These are phyloP conservation scores for Limosa lapponica DNA, from an alignment of 2,797 vertebrate species.

Conservation along the genomic window DNA sequence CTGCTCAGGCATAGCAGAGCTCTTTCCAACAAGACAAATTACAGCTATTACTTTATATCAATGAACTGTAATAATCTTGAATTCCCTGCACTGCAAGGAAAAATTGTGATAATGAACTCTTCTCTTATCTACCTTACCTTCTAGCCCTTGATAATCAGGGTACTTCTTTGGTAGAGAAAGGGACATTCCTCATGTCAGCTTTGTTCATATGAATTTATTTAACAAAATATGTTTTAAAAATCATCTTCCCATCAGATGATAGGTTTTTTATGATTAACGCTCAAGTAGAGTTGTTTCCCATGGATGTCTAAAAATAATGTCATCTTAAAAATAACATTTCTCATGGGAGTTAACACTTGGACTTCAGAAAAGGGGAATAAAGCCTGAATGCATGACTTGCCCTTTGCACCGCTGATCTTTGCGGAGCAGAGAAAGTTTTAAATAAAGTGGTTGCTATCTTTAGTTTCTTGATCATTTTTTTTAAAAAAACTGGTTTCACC, in stretches of 20 bases:
- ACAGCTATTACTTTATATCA: conserved; percentile 28
- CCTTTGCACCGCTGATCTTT: background rate
- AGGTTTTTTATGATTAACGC: background rate
- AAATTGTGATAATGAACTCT: background rate
- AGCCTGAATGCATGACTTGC: background rate
- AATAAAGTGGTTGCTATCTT: background rate
- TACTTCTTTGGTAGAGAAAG: background rate
- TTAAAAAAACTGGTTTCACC: background rate
- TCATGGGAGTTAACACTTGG: background rate
- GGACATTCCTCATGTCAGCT: background rate
- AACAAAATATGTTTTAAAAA: background rate
- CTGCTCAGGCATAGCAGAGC: background rate
- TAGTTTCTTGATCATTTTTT: background rate
- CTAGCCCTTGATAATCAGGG: background rate
- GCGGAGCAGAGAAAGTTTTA: background rate
- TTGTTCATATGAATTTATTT: background rate
- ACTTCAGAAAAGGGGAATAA: background rate
- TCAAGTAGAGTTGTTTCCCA: background rate
- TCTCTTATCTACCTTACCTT: background rate
- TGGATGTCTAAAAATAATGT: background rate
- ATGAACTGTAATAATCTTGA: conserved; percentile 11
- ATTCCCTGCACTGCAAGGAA: background rate
- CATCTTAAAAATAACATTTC: background rate
- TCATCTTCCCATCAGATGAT: background rate
- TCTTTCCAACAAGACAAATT: conserved; percentile 11